These are phyloP conservation scores for Helicorthomorpha holstii DNA, from an alignment of 1,140 invertebrate genomes.

Conservation along the genomic window DNA sequence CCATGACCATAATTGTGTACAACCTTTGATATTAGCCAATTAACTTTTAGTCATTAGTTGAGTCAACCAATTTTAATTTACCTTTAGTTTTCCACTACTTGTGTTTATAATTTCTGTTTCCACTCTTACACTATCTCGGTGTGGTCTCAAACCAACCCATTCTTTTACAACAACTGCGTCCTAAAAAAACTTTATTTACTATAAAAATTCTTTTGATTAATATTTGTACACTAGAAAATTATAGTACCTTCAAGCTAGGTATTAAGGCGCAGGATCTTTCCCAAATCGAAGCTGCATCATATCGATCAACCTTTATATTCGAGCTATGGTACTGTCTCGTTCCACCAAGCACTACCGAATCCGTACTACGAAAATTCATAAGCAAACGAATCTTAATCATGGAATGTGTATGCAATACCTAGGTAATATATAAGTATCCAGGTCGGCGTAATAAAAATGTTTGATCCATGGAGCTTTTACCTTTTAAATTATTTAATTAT, in stretches of 20 bases:
- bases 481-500: too few species aligned
- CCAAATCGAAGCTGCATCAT: slow-evolving; percentile 53
- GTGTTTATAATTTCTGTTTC: slow-evolving; percentile 38
- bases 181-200: slow-evolving; percentile 17
- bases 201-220: neutral
- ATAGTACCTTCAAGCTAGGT: slow-evolving; percentile 38
- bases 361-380: slow-evolving; percentile 27
- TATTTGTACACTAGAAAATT: neutral
- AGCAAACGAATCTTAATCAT: slow-evolving; percentile 1
- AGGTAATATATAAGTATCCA: slow-evolving; percentile 71
- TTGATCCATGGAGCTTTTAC: slow-evolving; percentile 78
- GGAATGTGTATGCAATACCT: slow-evolving; percentile 19
- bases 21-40: slow-evolving; percentile 22
- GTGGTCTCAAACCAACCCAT: slow-evolving; percentile 57
- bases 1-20: slow-evolving; percentile 89
- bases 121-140: slow-evolving; percentile 53
- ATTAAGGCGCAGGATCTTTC: slow-evolving; percentile 50
- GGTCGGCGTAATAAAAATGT: slow-evolving; percentile 63
- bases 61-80: neutral
- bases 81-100: slow-evolving; percentile 7
- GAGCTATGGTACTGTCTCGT: slow-evolving; percentile 61
- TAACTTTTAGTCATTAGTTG: neutral
- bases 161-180: slow-evolving; percentile 33
- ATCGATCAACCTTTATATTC: slow-evolving; percentile 42
- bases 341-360: slow-evolving; percentile 61